Evolutionary conservation across 2,797 vertebrate genomes (phyloP), one percentile per base, ranked within the genome.

Genomic region (Hozukius guyotensis): DNA sequence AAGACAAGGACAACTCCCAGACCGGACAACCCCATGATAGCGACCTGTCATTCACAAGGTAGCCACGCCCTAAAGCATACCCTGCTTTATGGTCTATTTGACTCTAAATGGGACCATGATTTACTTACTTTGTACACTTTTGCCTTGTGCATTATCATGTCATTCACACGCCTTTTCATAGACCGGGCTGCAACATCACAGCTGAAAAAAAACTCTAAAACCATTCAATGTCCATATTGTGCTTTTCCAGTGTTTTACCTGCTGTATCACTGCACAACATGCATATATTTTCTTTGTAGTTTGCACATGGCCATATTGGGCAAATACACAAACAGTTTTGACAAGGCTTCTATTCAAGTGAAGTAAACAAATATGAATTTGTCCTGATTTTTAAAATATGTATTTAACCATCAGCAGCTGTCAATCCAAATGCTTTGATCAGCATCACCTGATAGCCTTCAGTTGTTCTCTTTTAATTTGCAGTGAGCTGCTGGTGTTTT

Each of bases 381-480:
- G 49, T n/a, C 8, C 20, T 20, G 20, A 34, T 25, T 34, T 31
- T 12, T 20, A 3, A 1, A 12, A 66, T 8, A 66, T 61, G 0
- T 9, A 22, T 59, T 70, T 4, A 70, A 71, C n/a, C 36, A 73
- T 80, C 53, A 78, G 32, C 74, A 64, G 80, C 85, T 82, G 75
- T 74, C 64, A 49, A 3, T 76, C 29, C 11, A 62, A 52, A 64
- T 38, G 18, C 76, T 78, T 74, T 77, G 55, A 53, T 62, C 16
- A 46, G 49, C 55, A 82, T 80, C 72, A 89, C 81, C 81, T 77
- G 83, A 88, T 87, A 71, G 32, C 72, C 77, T 75, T 80, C 70
- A 78, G 27, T 85, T 82, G 81, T 75, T 29, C 74, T 84, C 64
- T 68, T 87, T 87, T 83, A 59, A 82, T 80, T 81, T 78, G 74